Evolutionary conservation across 2,888 invertebrate genomes (phyloP).

Genomic region (Plebejus melissa): DNA sequence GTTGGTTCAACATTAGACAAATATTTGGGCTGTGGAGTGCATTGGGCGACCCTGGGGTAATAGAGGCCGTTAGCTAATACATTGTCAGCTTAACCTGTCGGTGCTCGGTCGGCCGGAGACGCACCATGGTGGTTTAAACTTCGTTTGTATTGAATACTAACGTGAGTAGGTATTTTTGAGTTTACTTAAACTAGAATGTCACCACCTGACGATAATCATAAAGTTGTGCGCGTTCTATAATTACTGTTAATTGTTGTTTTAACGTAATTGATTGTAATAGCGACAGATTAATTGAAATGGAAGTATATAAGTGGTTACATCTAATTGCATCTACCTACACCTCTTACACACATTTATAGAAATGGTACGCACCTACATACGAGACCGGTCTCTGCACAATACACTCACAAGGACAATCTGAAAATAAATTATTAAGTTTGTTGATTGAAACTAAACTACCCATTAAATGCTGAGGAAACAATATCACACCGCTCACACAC

Average conservation of each 20-base stretch:
- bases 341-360: background rate
- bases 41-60: conserved; percentile 15
- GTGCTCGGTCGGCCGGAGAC: background rate
- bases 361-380: too few relatives aligned
- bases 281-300: background rate
- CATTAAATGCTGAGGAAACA: background rate
- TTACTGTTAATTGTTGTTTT: background rate
- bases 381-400: too few relatives aligned
- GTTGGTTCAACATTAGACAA: conserved; percentile 4
- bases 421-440: too few relatives aligned
- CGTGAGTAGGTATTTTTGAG: too few relatives aligned
- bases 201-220: too few relatives aligned
- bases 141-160: background rate
- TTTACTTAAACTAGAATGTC: too few relatives aligned
- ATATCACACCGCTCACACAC: background rate
- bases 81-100: conserved; percentile 12
- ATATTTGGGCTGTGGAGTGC: conserved; percentile 12
- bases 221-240: background rate
- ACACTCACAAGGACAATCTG: too few relatives aligned
- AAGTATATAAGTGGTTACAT: background rate
- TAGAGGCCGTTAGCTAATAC: conserved; percentile 24
- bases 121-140: background rate
- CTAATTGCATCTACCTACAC: background rate
- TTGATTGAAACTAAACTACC: background rate
- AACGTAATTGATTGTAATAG: background rate